phyloP scores from a whole-genome alignment of 2,888 invertebrate species.

The Apeira syringaria region DNA sequence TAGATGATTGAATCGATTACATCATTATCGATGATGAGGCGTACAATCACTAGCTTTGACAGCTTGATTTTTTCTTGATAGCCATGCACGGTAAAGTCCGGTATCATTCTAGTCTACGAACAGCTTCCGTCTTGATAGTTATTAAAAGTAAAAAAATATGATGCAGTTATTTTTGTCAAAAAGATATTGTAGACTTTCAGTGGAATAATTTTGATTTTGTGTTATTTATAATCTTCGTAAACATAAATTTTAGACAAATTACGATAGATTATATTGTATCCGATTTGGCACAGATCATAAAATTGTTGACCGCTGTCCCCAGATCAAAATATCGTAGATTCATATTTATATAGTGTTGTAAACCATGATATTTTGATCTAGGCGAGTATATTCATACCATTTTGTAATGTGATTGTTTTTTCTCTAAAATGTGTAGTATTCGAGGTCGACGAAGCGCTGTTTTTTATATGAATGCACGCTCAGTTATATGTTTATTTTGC shows the following conservation, averaged over 20 bases:
- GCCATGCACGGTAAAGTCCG: slow-evolving; percentile 36
- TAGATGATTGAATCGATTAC: slow-evolving; percentile 3
- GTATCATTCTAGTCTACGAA: slow-evolving; percentile 59
- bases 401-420: slow-evolving; percentile 28
- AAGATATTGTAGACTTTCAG: slow-evolving; percentile 39
- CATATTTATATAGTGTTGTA: neutral
- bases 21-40: neutral
- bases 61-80: slow-evolving; percentile 27
- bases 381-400: slow-evolving; percentile 7
- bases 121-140: slow-evolving; percentile 65
- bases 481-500: slow-evolving; percentile 62
- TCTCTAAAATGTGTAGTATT: slow-evolving; percentile 10
- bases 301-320: neutral
- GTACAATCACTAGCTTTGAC: slow-evolving; percentile 7
- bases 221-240: slow-evolving; percentile 8
- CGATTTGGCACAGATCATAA: neutral
- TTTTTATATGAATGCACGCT: slow-evolving; percentile 51
- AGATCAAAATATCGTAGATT: neutral
- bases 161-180: slow-evolving; percentile 64
- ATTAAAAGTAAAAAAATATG: slow-evolving; percentile 34
- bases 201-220: slow-evolving; percentile 13
- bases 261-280: neutral
- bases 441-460: slow-evolving; percentile 38
- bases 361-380: neutral
- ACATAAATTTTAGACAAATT: neutral